These are phyloP conservation scores for Chloroceryle aenea DNA, from an alignment of 2,113 vertebrate species.

Conservation along the genomic window DNA sequence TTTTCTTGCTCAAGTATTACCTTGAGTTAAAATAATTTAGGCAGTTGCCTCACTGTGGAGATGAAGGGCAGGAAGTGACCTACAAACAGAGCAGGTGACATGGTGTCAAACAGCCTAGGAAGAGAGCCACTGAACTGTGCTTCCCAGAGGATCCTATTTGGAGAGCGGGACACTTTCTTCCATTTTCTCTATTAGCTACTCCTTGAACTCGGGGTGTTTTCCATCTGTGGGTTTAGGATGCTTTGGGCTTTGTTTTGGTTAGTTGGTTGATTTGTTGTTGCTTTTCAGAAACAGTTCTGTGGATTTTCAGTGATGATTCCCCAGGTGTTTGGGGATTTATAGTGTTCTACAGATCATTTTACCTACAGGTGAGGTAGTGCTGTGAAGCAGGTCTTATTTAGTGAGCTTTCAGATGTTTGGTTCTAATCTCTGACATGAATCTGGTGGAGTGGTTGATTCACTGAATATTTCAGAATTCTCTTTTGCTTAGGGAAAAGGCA, in stretches of 20 bases:
- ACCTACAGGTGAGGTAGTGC: neutral
- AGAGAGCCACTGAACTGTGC: neutral
- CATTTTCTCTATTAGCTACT: neutral
- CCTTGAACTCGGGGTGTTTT: neutral
- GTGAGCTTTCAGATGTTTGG: neutral
- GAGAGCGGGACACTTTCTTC: neutral
- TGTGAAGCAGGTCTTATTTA: neutral
- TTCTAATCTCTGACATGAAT: neutral
- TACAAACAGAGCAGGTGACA: conserved; percentile 25
- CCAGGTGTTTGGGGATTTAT: neutral
- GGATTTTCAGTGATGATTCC: neutral
- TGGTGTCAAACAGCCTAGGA: conserved; percentile 11
- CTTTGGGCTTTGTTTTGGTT: neutral
- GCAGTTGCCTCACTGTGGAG: neutral
- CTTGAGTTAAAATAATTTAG: neutral
- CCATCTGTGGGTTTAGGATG: neutral
- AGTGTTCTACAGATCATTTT: neutral
- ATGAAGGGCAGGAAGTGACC: conserved; percentile 33
- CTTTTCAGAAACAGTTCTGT: neutral
- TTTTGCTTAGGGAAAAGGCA: neutral
- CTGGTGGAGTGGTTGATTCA: neutral
- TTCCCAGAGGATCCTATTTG: neutral
- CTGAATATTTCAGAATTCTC: neutral
- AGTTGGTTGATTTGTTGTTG: neutral
- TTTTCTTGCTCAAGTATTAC: neutral